Evolutionary conservation across 1,140 invertebrate genomes (phyloP).

Genomic region (Episyrphus balteatus): DNA sequence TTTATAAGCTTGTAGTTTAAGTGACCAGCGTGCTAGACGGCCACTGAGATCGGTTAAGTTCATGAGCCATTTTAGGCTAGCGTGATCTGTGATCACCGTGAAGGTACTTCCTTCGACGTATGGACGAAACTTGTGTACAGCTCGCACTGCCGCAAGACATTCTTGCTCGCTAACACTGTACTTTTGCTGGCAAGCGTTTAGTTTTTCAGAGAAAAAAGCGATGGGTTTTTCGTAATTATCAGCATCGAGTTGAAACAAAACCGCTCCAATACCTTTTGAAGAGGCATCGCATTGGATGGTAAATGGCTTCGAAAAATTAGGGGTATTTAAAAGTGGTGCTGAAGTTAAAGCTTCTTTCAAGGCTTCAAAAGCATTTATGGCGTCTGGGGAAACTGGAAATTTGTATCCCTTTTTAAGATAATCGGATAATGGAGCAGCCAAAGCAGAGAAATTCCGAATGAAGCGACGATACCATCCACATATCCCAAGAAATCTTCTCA

Average conservation of each 20-base stretch:
- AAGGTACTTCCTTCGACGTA: slow-evolving; percentile 37
- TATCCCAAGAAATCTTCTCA: too few species aligned
- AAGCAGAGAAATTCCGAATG: too few species aligned
- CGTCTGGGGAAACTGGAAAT: neutral
- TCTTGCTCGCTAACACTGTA: slow-evolving; percentile 38
- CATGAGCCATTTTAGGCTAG: slow-evolving; percentile 15
- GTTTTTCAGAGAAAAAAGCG: slow-evolving; percentile 25
- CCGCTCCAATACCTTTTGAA: slow-evolving; percentile 22
- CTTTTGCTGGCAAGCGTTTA: slow-evolving; percentile 24
- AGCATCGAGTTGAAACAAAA: slow-evolving; percentile 22
- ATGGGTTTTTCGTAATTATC: slow-evolving; percentile 15
- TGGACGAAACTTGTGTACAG: slow-evolving; percentile 29
- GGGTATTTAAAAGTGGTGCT: slow-evolving; percentile 24
- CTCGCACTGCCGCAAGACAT: slow-evolving; percentile 35
- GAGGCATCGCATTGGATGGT: slow-evolving; percentile 30
- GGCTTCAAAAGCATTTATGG: neutral
- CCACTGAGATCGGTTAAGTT: slow-evolving; percentile 30
- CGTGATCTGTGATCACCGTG: slow-evolving; percentile 26
- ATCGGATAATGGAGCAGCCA: too few species aligned
- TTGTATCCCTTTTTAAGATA: neutral
- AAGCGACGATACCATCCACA: too few species aligned
- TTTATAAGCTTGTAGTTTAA: slow-evolving; percentile 18
- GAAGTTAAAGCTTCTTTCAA: slow-evolving; percentile 16
- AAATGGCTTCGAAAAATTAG: slow-evolving; percentile 27
- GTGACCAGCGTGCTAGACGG: slow-evolving; percentile 19